These are phyloP conservation scores for Stercorarius parasiticus DNA, from an alignment of 2,113 vertebrate species.

Conservation along the genomic window DNA sequence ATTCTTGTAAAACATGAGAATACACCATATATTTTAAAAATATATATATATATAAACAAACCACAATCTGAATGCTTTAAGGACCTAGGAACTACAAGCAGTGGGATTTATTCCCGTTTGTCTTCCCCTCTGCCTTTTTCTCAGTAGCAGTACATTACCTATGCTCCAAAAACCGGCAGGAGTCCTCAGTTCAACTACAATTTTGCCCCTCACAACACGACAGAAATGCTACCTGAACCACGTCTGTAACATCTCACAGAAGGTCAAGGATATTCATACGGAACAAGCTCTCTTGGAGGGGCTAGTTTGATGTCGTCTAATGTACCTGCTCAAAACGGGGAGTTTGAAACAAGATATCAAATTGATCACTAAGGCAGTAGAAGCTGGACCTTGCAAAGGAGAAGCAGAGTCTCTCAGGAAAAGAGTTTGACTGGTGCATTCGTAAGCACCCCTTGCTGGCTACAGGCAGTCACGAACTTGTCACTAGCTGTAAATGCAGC, in stretches of 20 bases:
- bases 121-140: neutral
- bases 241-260: neutral
- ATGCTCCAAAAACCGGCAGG: conserved; percentile 2
- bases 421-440: neutral
- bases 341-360: neutral
- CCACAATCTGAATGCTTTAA: neutral
- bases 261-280: conserved; percentile 9
- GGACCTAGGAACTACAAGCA: neutral
- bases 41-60: neutral
- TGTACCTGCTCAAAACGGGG: neutral
- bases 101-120: neutral
- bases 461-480: conserved; percentile 18
- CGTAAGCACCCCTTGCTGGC: neutral
- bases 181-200: neutral
- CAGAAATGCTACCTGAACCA: neutral
- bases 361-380: neutral
- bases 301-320: neutral
- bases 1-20: neutral
- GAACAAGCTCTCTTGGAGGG: conserved; percentile 19
- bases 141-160: neutral
- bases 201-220: neutral
- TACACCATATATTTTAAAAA: neutral
- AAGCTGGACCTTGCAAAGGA: neutral
- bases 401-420: neutral
- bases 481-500: conserved; percentile 29